Evolutionary conservation across 2,113 vertebrate genomes (phyloP).

Genomic region (Plecturocebus donacophilus): DNA sequence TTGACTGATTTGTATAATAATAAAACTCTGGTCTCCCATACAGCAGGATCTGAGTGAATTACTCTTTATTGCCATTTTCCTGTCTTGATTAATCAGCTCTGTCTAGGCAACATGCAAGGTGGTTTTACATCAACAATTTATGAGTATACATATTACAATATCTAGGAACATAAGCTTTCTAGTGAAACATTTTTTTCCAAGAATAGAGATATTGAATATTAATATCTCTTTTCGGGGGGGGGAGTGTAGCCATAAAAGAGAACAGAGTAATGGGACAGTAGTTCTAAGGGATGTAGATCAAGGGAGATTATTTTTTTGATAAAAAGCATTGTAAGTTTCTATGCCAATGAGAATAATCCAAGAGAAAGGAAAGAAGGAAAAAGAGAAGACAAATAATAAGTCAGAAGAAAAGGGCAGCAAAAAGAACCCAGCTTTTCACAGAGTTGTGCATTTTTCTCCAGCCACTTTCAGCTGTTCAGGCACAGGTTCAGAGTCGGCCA

Average conservation of each 20-base stretch:
- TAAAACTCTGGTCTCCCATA: too few relatives aligned
- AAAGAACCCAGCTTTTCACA: not conserved
- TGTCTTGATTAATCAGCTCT: too few relatives aligned
- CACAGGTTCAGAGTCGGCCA: not conserved
- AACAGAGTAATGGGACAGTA: not conserved
- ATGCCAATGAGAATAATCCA: not conserved
- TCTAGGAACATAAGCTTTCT: too few relatives aligned
- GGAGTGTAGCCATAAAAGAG: not conserved
- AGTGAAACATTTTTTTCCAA: too few relatives aligned
- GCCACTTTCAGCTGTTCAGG: not conserved
- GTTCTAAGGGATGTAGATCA: not conserved
- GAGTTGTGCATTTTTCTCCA: not conserved
- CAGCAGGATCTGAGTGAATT: too few relatives aligned
- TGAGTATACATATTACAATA: not conserved
- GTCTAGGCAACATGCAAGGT: too few relatives aligned
- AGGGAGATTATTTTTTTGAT: not conserved
- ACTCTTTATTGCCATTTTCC: too few relatives aligned
- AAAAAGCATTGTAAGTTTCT: not conserved
- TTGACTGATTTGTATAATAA: too few relatives aligned
- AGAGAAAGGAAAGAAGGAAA: not conserved
- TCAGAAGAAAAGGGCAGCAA: not conserved
- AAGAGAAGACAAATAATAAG: fast-evolving
- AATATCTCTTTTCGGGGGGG: slow-evolving; percentile 7
- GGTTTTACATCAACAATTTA: not conserved
- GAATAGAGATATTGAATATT: not conserved